Base-by-base conservation (phyloP, 2,113 vertebrate species). In the Anseranas semipalmata region DNA sequence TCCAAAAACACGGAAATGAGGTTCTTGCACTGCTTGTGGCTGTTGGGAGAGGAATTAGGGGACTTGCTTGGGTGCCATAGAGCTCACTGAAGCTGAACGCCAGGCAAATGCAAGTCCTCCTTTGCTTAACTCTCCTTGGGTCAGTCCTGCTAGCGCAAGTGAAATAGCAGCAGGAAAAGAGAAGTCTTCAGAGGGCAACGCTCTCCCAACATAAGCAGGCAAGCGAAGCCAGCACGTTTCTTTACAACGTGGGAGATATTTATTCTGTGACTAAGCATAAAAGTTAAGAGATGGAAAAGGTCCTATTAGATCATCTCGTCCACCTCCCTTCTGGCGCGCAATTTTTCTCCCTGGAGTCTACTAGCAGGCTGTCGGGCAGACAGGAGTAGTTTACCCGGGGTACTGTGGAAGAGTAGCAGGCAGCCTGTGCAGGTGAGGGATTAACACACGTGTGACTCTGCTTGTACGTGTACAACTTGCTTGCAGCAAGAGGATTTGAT, bases 231-330 rank as follows among this genome's bases (percentile, higher is more conserved):
- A 84, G 72, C 0, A 1, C 50, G 59, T 63, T 81, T 46, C 88
- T 84, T 56, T 63, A 1, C 88, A 56, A 53, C 2, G 21, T 73
- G 95, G 88, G 90, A 90, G 96, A 89, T 85, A 16, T 87, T 95
- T 95, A 32, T 79, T 43, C 68, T 90, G 92, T 97, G 95, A 96
- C 93, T 94, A 96, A 96, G 96, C 95, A 95, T 48, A 90, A 94
- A 96, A 96, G 65, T 32, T 89, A 43, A 94, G 93, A 71, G 95
- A 94, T 95, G 92, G 95, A 96, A 95, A 94, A 95, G 86, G 73
- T 93, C 90, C 90, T 78, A 4, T 96, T 94, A 94, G 95, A 87
- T 97, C 96, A 96, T 96, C 76, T 56, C 1, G 0, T 92, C 79
- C 95, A 53, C 95, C 90, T 95, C 96, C 96, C 79, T 92, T 65